phyloP scores from a whole-genome alignment of 2,797 vertebrate genomes.

The Esox lucius region DNA sequence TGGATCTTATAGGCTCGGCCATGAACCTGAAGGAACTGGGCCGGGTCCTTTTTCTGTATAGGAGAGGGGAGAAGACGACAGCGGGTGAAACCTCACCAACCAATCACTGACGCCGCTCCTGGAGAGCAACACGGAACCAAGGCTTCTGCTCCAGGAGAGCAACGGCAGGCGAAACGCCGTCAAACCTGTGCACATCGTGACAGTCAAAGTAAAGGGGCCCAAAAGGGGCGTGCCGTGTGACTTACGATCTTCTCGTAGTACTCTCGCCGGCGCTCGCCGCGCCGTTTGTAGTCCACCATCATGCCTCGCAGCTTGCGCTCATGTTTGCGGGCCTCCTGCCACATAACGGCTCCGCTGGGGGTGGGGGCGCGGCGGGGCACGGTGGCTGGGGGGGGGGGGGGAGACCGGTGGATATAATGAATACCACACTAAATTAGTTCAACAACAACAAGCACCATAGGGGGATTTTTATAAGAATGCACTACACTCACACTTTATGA shows the following conservation, averaged over 20 bases:
- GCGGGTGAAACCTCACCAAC: not conserved
- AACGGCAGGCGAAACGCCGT: not conserved
- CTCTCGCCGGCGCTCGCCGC: constrained; percentile 88
- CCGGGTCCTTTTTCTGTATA: constrained; percentile 92
- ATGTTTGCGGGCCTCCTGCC: constrained; percentile 96
- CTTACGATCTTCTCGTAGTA: constrained; percentile 97
- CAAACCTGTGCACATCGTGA: too few species aligned
- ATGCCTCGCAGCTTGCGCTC: constrained; percentile 96
- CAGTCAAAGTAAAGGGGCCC: not conserved
- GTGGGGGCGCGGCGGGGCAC: constrained; percentile 81
- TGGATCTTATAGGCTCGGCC: constrained; percentile 95
- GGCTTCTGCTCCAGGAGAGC: not conserved
- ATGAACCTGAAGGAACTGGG: constrained; percentile 98
- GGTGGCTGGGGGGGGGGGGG: constrained; percentile 73
- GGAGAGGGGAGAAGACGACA: not conserved
- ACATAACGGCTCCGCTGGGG: constrained; percentile 87
- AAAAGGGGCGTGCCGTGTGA: not conserved
- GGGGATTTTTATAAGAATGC: too few species aligned
- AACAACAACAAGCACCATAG: too few species aligned
- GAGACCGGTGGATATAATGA: not conserved
- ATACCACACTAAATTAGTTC: not conserved
- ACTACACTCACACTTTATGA: too few species aligned
- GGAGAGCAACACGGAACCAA: not conserved
- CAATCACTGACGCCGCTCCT: not conserved
- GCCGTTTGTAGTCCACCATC: constrained; percentile 97